Evolutionary conservation across 1,140 invertebrate genomes (phyloP).

Genomic region (Drosophila burlai): DNA sequence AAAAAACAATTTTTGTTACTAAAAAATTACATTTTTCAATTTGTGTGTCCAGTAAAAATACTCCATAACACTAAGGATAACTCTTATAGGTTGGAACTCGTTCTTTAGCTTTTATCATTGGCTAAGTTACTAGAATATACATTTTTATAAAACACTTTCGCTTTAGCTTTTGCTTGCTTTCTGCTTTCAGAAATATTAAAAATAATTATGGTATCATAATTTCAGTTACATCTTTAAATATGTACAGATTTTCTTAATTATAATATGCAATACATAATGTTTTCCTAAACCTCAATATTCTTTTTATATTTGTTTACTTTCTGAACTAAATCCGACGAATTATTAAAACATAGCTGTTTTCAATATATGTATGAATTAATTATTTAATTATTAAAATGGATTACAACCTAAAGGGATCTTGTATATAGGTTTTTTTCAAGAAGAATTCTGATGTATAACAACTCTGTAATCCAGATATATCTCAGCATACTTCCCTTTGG

Average conservation of each 20-base stretch:
- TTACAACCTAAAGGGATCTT: not conserved
- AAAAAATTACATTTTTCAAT: no score
- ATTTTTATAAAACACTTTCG: not conserved
- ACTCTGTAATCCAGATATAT: slow-evolving; percentile 8
- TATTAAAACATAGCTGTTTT: not conserved
- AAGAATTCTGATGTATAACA: not conserved
- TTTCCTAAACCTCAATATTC: not conserved
- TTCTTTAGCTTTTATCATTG: no score
- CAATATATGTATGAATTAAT: not conserved
- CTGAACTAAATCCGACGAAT: not conserved
- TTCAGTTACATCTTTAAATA: not conserved
- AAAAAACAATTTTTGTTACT: no score
- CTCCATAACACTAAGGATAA: no score
- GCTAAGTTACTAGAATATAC: no score
- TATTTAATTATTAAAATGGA: not conserved
- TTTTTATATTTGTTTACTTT: not conserved
- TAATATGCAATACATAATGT: no score
- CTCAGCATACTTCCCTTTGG: slow-evolving; percentile 3
- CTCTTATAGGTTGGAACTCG: no score
- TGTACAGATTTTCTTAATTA: no score
- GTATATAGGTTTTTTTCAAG: not conserved
- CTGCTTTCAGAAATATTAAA: not conserved
- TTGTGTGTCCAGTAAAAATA: no score
- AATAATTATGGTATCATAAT: not conserved
- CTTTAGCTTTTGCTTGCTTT: not conserved